Percentiles rank a stretch among this genome's conserved stretches.
Conservation (phyloP, 2,888 invertebrate genomes). For the Dione vanillae region DNA sequence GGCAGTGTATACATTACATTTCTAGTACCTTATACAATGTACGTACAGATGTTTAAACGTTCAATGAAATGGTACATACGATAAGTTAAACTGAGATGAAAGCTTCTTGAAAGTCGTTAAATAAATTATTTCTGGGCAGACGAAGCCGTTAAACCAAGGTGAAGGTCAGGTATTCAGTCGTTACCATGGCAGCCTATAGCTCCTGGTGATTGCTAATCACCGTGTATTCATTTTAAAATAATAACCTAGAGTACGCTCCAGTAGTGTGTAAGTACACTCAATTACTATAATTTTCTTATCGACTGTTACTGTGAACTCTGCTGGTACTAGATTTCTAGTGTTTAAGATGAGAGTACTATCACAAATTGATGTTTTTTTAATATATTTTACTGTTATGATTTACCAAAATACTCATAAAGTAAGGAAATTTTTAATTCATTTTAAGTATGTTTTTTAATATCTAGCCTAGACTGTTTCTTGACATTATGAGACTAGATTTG, state of each 20-base stretch:
- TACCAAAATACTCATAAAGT: background rate
- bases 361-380: background rate
- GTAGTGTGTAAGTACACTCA: conserved; percentile 32
- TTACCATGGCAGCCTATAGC: conserved; percentile 60
- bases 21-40: conserved; percentile 11
- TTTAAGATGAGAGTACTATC: background rate
- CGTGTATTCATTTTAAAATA: conserved; percentile 55
- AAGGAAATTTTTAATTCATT: too few species aligned
- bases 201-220: conserved; percentile 59
- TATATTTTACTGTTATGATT: background rate
- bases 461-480: background rate
- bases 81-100: conserved; percentile 47
- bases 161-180: conserved; percentile 62
- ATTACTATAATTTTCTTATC: conserved; percentile 37
- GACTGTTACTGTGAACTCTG: conserved; percentile 23
- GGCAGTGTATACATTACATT: conserved; percentile 52
- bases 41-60: conserved; percentile 29
- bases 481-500: too few species aligned
- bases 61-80: conserved; percentile 48
- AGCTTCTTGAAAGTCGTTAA: conserved; percentile 50
- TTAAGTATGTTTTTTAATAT: background rate
- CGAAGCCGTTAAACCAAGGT: conserved; percentile 64
- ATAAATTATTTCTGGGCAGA: conserved; percentile 54
- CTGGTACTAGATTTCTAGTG: conserved; percentile 6
- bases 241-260: conserved; percentile 40